These are phyloP conservation scores for Vireo altiloquus DNA, from an alignment of 2,113 vertebrate species.

Conservation along the genomic window DNA sequence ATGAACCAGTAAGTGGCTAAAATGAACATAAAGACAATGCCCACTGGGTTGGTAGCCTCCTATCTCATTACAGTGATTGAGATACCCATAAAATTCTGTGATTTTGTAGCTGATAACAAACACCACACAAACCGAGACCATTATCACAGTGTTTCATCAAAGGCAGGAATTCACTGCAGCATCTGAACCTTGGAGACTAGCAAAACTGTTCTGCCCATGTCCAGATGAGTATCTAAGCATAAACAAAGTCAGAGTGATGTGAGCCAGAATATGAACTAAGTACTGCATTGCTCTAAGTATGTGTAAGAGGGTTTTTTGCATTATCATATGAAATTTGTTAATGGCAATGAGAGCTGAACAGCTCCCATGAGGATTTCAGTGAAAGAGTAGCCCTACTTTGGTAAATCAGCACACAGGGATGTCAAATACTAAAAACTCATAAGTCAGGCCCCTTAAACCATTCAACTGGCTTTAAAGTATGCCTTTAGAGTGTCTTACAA, in stretches of 20 bases:
- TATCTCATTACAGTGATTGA: not conserved
- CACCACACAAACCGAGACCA: not conserved
- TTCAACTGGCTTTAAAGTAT: not conserved
- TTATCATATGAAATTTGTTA: not conserved
- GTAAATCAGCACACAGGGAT: not conserved
- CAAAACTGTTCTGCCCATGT: not conserved
- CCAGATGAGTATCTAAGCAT: not conserved
- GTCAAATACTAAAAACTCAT: not conserved
- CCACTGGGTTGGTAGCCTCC: not conserved
- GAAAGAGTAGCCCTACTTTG: not conserved
- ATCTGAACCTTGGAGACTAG: not conserved
- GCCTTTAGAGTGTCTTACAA: not conserved
- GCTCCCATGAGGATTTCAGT: not conserved
- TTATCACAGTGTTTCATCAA: not conserved
- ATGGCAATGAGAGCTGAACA: not conserved
- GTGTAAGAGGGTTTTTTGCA: not conserved
- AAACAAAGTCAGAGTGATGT: constrained; percentile 2
- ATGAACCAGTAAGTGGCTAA: not conserved
- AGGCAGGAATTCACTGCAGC: not conserved
- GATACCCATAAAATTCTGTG: not conserved
- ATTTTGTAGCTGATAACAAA: constrained; percentile 11
- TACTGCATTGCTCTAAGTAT: not conserved
- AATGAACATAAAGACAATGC: not conserved
- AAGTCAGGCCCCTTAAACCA: not conserved
- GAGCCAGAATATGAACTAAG: not conserved